A percentile compares a stretch with the other conserved stretches of the same genome.
These are phyloP conservation scores for Syngnathus floridae DNA, from an alignment of 2,113 vertebrate genomes.

Conservation along the genomic window DNA sequence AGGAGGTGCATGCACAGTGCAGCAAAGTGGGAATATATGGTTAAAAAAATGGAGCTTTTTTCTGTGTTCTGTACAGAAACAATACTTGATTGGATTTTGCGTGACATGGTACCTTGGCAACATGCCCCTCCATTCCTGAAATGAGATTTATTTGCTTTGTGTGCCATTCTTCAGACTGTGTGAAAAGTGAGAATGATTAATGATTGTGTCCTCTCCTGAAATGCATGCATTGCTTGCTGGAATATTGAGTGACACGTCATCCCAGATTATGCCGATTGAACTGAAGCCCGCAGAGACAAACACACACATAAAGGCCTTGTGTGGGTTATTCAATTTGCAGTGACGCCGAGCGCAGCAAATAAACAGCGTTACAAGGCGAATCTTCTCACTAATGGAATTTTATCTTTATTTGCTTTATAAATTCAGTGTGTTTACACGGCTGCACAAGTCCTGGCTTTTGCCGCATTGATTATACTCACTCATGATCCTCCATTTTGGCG, in stretches of 20 bases:
- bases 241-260: conserved; percentile 9
- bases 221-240: conserved; percentile 1
- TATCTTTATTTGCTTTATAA: conserved; percentile 11
- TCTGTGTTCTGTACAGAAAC: neutral
- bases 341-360: conserved; percentile 17
- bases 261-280: neutral
- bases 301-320: conserved; percentile 2
- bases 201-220: conserved; percentile 11
- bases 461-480: neutral
- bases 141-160: neutral
- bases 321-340: conserved; percentile 12
- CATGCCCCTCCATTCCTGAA: neutral
- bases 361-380: conserved; percentile 16
- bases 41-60: no score
- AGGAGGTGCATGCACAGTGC: neutral
- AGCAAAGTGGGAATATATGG: neutral
- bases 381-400: conserved; percentile 17
- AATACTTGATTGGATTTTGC: neutral
- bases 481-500: conserved; percentile 3
- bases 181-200: conserved; percentile 12
- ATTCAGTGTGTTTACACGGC: conserved; percentile 1
- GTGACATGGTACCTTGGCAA: neutral
- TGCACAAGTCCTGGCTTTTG: neutral
- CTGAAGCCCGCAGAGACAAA: neutral
- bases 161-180: neutral